A percentile compares a stretch with the other conserved stretches of the same genome.
These are phyloP conservation scores for Erpornis zantholeuca DNA, from an alignment of 2,113 vertebrate species.

Conservation along the genomic window DNA sequence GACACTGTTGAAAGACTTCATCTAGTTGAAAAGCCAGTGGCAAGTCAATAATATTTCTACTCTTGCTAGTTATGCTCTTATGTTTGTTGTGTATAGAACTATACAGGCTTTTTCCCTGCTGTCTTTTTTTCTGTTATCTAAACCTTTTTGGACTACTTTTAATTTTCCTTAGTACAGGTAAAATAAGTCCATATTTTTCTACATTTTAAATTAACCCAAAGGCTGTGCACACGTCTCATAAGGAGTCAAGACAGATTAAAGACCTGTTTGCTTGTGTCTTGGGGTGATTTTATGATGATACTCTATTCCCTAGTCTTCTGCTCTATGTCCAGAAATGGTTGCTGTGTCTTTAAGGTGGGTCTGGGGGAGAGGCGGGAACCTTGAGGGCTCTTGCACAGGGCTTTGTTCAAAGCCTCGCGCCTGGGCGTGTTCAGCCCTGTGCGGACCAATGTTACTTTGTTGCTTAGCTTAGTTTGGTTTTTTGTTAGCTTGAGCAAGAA, in stretches of 20 bases:
- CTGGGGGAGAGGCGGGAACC: neutral
- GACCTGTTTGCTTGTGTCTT: neutral
- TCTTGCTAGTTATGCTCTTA: neutral
- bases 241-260: neutral
- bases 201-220: neutral
- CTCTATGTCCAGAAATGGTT: neutral
- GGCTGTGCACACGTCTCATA: neutral
- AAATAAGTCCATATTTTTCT: neutral
- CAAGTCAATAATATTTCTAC: neutral
- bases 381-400: neutral
- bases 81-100: neutral
- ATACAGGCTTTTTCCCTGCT: neutral
- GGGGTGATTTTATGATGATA: neutral
- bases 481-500: neutral
- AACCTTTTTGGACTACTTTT: neutral
- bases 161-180: neutral
- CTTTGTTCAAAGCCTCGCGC: neutral
- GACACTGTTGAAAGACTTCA: neutral
- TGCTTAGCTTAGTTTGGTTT: neutral
- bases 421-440: fast-evolving
- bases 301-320: neutral
- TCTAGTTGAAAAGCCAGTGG: neutral
- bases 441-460: neutral
- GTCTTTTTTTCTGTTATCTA: neutral
- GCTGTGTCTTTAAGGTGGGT: neutral